Evolutionary conservation across 2,888 invertebrate species (phyloP).

Genomic region (Rhopalosiphum nymphaeae): DNA sequence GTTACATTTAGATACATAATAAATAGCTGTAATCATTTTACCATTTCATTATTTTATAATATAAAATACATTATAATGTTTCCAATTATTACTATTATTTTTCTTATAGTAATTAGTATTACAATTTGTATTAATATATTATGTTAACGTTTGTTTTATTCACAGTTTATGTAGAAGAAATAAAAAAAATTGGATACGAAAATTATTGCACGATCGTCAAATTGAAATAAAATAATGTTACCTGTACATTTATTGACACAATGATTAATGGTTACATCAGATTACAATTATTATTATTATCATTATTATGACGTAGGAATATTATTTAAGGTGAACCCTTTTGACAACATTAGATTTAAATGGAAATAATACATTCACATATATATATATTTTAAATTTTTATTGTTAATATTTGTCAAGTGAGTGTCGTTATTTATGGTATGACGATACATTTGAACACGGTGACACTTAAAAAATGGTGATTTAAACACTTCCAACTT

Average conservation of each 20-base stretch:
- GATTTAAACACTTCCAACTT: constrained; percentile 19
- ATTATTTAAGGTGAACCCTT: background rate
- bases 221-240: background rate
- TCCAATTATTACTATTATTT: background rate
- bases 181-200: background rate
- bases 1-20: background rate
- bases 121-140: background rate
- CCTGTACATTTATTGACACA: background rate
- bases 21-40: background rate
- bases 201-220: background rate
- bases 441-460: background rate
- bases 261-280: background rate
- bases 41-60: background rate
- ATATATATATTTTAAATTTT: background rate
- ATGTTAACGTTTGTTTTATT: background rate
- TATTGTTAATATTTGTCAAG: background rate
- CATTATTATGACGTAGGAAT: background rate
- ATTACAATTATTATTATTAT: background rate
- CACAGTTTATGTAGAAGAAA: background rate
- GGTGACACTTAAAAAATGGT: background rate
- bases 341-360: background rate
- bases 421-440: background rate
- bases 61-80: background rate
- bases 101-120: background rate
- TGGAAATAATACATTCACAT: background rate